Percentiles rank a stretch among this genome's conserved stretches.
Evolutionary conservation across 2,888 invertebrate genomes (phyloP).

Genomic region (Cerceris ruficornis): DNA sequence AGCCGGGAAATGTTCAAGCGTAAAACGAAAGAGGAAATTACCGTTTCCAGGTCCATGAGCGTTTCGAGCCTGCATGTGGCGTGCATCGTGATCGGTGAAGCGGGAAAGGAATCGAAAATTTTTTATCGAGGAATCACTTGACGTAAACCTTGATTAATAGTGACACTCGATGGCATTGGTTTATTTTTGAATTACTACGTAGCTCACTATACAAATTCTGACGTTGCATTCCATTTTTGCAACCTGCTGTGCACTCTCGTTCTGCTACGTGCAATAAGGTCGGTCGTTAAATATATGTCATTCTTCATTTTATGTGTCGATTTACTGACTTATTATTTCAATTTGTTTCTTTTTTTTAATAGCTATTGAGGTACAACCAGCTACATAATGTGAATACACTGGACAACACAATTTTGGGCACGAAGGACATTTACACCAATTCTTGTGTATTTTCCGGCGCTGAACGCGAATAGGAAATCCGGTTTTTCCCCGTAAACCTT

Average conservation of each 20-base stretch:
- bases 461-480: too few species aligned
- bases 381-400: too few species aligned
- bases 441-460: too few species aligned
- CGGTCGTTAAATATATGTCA: too few species aligned
- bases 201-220: not conserved
- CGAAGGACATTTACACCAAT: too few species aligned
- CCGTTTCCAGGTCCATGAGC: constrained; percentile 58
- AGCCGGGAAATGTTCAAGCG: constrained; percentile 59
- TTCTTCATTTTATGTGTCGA: too few species aligned
- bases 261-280: too few species aligned
- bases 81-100: constrained; percentile 41
- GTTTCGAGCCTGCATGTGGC: constrained; percentile 39
- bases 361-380: too few species aligned
- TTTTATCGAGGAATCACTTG: constrained; percentile 44
- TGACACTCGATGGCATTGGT: constrained; percentile 20
- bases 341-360: too few species aligned
- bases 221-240: not conserved
- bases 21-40: constrained; percentile 68
- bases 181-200: not conserved
- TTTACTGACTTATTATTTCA: too few species aligned
- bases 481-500: too few species aligned
- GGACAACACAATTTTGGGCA: too few species aligned
- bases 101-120: constrained; percentile 58
- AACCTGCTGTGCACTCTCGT: not conserved
- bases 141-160: constrained; percentile 35